A percentile compares a stretch with the other conserved stretches of the same genome.
Evolutionary conservation across 2,113 vertebrate species (phyloP).

Genomic region (Nothobranchius kuhntae): DNA sequence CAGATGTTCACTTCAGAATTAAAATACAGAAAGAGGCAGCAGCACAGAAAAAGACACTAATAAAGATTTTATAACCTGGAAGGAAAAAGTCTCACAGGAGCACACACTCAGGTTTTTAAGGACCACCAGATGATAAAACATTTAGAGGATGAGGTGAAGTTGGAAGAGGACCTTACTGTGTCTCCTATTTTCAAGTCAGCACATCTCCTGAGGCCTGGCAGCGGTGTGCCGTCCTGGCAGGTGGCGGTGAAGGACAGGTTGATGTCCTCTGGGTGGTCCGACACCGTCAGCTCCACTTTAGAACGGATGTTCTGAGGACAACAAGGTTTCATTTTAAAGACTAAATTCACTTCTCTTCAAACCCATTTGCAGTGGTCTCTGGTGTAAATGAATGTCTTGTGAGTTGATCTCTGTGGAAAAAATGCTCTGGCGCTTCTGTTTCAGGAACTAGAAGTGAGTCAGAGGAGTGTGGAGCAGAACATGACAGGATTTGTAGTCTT

Average conservation of each 20-base stretch:
- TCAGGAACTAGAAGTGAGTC: too few relatives aligned
- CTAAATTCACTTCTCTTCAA: too few relatives aligned
- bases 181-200: slow-evolving; percentile 94
- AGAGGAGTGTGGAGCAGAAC: too few relatives aligned
- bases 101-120: neutral
- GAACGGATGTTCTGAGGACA: slow-evolving; percentile 91
- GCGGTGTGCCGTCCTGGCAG: slow-evolving; percentile 90
- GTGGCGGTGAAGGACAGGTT: slow-evolving; percentile 91
- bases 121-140: neutral
- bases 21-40: too few relatives aligned
- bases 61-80: neutral
- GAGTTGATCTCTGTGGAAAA: too few relatives aligned
- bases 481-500: too few relatives aligned
- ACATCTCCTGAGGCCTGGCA: slow-evolving; percentile 90
- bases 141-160: neutral
- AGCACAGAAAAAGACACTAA: too few relatives aligned
- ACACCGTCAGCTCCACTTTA: slow-evolving; percentile 94
- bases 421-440: neutral
- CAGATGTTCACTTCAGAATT: too few relatives aligned
- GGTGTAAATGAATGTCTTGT: too few relatives aligned
- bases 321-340: too few relatives aligned
- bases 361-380: too few relatives aligned
- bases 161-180: slow-evolving; percentile 83
- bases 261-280: slow-evolving; percentile 93
- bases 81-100: neutral